Evolutionary conservation across 2,888 invertebrate genomes (phyloP), one percentile per base, ranked within the genome.

Genomic region (Parnassius orleans): DNA sequence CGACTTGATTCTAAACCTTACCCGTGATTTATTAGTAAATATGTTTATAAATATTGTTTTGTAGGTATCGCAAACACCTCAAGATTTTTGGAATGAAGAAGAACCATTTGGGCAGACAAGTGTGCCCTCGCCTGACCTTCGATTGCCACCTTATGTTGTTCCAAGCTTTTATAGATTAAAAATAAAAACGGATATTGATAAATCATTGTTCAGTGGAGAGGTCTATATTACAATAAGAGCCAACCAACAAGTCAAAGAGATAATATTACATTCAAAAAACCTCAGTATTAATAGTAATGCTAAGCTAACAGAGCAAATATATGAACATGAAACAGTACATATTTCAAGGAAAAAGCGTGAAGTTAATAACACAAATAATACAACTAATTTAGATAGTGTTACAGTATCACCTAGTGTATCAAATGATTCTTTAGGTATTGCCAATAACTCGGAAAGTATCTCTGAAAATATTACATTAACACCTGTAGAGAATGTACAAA

Each of bases 81-180:
- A 72, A 42, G 83, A 84, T 46, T 87, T 84, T 63, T 90, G 90
- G 90, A 83, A 89, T 74, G 89, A 90, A 67, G 78, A 80, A 11
- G 85, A 86, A 66, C 84, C 88, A 2, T 90, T 89, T 68, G 85
- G 85, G 1, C 79, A 77, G 64, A 68, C 75, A 1, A 72, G 68
- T 19, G 53, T 69, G 14, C 82, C 81, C 0, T 80, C 87, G 5
- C 75, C 80, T 9, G 83, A 90, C 68, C 78, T 90, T 1, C 73
- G 90, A 41, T 83, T 94, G 10, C 92, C 93, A 12, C 77, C 81
- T 2, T 76, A 83, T 1, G 77, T 95, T 7, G 74, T 80, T 33
- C 95, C 95, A 9, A 84, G 80, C 57, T 87, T 84, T 60, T 95
- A 95, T 72, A 84, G 93, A 56, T 80, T 95, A 2, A 86, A 91